Base-by-base conservation (phyloP, 2,113 vertebrate genomes). In the Melanotaenia duboulayi region DNA sequence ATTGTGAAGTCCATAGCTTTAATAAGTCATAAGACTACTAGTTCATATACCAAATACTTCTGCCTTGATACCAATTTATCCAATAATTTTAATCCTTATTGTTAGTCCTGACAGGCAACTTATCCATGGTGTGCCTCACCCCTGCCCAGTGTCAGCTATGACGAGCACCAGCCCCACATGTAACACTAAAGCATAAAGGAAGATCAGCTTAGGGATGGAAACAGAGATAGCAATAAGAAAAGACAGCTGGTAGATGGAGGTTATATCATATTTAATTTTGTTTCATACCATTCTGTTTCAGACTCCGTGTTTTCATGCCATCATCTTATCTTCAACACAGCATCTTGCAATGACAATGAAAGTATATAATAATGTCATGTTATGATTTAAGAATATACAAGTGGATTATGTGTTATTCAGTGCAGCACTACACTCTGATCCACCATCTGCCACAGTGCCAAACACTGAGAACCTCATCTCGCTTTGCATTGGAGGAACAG, bases 331-430 rank as follows among this genome's bases (percentile, higher is more conserved):
- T 68, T 24, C 9, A 44, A 37, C 14, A 52, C 56, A 39, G 40
- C 71, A 72, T 79, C 58, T 79, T 65, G 39, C 71, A 35, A 67
- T 65, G 39, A 66, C 76, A 66, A 44, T 55, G 59, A 68, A 72
- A 66, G 62, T 48, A 55, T 50, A 54, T 13, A 46, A 48, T 69
- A 66, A 40, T 68, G 37, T 80, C 61, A 66, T 49, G 76, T 76
- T 68, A 56, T 22, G 40, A 63, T 81, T 85, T 35, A 60, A 70
- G 69, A 85, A 72, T 77, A 77, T 70, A 51, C 64, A 76, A 74
- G 61, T 78, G 81, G 69, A 84, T 81, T 78, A 76, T 73, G 37
- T 63, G 23, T 71, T 75, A 19, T 51, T 40, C 68, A 48, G 49
- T 65, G 52, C 49, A 78, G 49, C 58, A 7, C 28, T 19, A 35